These are phyloP conservation scores for Melanotaenia nigrans DNA, from an alignment of 2,797 vertebrate genomes.

Conservation along the genomic window DNA sequence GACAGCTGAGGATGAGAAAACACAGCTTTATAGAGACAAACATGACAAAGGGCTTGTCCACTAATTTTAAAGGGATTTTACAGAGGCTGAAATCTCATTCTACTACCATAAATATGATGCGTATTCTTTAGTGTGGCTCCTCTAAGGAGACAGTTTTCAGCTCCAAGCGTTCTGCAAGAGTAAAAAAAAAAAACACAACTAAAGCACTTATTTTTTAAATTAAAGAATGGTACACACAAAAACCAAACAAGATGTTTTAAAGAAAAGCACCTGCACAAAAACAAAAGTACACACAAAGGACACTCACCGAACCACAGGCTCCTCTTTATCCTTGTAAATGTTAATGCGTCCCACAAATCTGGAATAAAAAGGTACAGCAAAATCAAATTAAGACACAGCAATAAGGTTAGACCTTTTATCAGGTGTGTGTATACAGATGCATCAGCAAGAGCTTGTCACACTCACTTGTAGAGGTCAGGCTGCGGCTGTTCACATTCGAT, in stretches of 20 bases:
- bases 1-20: slow-evolving; percentile 83
- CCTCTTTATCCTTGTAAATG: slow-evolving; percentile 92
- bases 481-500: slow-evolving; percentile 99
- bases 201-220: slow-evolving; percentile 1
- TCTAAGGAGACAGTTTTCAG: slow-evolving; percentile 96
- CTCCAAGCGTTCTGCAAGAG: slow-evolving; percentile 90
- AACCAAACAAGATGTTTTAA: neutral
- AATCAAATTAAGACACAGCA: slow-evolving; percentile 38
- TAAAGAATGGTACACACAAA: neutral
- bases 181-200: slow-evolving; percentile 31
- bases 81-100: neutral
- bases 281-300: neutral
- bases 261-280: neutral
- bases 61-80: neutral
- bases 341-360: slow-evolving; percentile 98
- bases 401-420: slow-evolving; percentile 16
- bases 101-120: slow-evolving; percentile 91
- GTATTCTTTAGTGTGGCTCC: slow-evolving; percentile 98
- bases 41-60: neutral
- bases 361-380: slow-evolving; percentile 26
- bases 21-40: slow-evolving; percentile 11
- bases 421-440: slow-evolving; percentile 20
- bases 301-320: slow-evolving; percentile 90
- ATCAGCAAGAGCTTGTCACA: slow-evolving; percentile 37
- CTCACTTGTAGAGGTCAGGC: slow-evolving; percentile 99